phyloP scores from a whole-genome alignment of 2,888 invertebrate species.

The Stenolophus ochropezus region DNA sequence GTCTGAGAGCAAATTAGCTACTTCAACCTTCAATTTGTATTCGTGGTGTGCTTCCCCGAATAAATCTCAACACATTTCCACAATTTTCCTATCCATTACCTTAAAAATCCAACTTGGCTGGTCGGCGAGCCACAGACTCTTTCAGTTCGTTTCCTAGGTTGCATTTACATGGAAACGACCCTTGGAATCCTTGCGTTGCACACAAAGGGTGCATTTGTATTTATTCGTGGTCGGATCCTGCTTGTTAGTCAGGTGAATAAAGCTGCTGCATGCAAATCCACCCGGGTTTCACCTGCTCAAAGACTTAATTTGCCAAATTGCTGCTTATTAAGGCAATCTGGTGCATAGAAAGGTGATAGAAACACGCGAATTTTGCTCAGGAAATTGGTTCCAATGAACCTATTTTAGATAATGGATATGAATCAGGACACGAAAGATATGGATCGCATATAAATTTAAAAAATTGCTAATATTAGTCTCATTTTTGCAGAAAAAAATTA shows the following conservation, averaged over 20 bases:
- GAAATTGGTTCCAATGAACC: neutral
- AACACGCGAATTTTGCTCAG: neutral
- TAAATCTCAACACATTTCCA: conserved; percentile 14
- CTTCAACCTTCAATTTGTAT: neutral
- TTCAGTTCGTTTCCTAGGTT: neutral
- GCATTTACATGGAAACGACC: conserved; percentile 10
- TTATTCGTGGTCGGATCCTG: neutral
- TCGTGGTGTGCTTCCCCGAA: neutral
- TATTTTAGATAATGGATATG: neutral
- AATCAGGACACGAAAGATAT: neutral
- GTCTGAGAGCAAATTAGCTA: neutral
- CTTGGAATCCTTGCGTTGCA: neutral
- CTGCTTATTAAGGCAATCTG: neutral
- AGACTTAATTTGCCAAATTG: neutral
- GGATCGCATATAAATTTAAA: too few species aligned
- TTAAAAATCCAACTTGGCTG: neutral
- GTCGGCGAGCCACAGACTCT: neutral
- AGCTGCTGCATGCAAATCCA: neutral
- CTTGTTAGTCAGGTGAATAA: conserved; percentile 7
- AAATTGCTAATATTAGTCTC: too few species aligned
- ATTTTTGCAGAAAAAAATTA: too few species aligned
- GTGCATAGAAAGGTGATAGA: neutral
- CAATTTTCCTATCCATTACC: conserved; percentile 19
- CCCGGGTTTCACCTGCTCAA: neutral
- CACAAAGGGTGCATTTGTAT: conserved; percentile 23